Percentiles rank a stretch among this genome's conserved stretches.
Evolutionary conservation across 1,140 invertebrate genomes (phyloP).

Genomic region (Saxidomus purpurata): DNA sequence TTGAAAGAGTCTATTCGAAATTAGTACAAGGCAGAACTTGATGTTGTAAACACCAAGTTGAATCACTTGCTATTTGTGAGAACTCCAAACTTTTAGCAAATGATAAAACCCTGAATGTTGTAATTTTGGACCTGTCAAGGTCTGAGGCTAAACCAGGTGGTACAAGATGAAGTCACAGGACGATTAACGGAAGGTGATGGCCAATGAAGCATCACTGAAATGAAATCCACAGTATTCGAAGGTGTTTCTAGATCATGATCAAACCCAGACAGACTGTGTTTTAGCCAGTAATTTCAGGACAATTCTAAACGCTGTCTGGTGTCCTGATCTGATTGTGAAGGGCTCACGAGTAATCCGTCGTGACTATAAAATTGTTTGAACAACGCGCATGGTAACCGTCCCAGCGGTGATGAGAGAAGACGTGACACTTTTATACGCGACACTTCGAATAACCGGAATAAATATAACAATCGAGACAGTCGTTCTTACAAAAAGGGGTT

Average conservation of each 20-base stretch:
- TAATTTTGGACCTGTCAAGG: no score
- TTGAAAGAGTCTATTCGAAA: neutral
- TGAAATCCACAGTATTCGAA: neutral
- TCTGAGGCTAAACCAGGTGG: neutral
- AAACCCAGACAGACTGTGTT: neutral
- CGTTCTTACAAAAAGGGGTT: neutral
- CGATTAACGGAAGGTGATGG: neutral
- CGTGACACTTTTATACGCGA: no score
- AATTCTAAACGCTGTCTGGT: neutral
- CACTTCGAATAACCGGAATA: no score
- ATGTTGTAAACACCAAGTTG: no score
- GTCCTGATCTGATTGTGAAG: no score
- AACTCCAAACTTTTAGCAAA: no score
- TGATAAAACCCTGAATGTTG: no score
- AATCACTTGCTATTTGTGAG: no score
- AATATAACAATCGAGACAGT: no score
- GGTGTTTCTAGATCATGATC: neutral
- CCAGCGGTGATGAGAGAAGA: no score
- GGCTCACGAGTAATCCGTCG: neutral
- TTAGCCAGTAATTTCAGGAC: neutral
- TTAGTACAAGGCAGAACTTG: no score
- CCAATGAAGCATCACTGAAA: neutral
- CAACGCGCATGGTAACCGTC: neutral
- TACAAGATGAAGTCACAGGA: neutral
- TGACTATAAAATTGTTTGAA: neutral